These are phyloP conservation scores for Erpobdella octoculata DNA, from an alignment of 2,888 invertebrate genomes.

Conservation along the genomic window DNA sequence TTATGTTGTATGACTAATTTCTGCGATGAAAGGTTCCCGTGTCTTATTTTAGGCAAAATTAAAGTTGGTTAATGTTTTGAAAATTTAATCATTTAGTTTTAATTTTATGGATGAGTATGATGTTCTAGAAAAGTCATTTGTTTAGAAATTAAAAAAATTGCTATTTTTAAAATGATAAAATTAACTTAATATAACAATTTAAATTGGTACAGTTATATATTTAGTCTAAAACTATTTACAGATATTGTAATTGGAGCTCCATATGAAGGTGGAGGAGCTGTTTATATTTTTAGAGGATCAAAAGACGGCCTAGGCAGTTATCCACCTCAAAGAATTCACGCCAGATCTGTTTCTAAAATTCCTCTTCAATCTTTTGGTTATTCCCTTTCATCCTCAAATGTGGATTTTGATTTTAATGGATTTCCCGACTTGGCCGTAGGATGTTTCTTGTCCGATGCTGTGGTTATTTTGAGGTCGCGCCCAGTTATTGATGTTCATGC, in stretches of 20 bases:
- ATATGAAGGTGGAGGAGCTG: constrained; percentile 68
- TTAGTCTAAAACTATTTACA: constrained; percentile 38
- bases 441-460: constrained; percentile 51
- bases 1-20: no score
- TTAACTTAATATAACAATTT: background rate
- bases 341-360: constrained; percentile 41
- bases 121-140: background rate
- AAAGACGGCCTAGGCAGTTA: constrained; percentile 39
- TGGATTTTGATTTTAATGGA: constrained; percentile 83
- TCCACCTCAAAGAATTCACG: constrained; percentile 46
- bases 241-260: constrained; percentile 94
- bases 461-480: constrained; percentile 62
- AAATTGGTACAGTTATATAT: no score
- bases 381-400: constrained; percentile 70
- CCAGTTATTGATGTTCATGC: constrained; percentile 84
- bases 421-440: constrained; percentile 84
- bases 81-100: background rate
- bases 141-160: background rate
- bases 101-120: background rate
- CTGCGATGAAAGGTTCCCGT: no score
- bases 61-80: background rate
- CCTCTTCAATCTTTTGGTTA: constrained; percentile 71
- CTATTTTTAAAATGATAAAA: background rate
- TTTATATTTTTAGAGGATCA: constrained; percentile 80
- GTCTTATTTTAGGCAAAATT: no score